These are phyloP conservation scores for Hermodice carunculata DNA, from an alignment of 2,888 invertebrate species.

Conservation along the genomic window DNA sequence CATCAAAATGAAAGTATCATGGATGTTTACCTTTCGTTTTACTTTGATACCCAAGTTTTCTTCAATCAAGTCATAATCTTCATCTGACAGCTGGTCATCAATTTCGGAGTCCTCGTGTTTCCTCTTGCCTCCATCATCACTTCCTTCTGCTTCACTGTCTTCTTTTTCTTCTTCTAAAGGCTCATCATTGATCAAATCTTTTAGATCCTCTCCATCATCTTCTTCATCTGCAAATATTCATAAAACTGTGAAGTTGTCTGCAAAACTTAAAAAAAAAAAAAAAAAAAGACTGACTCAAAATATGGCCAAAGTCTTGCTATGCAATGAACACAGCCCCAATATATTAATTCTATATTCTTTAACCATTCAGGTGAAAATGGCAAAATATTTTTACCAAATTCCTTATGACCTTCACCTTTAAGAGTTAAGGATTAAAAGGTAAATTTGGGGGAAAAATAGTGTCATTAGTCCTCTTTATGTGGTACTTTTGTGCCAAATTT, in stretches of 20 bases:
- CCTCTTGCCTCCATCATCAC: slow-evolving; percentile 50
- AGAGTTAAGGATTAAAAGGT: too few relatives aligned
- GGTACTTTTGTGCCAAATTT: too few relatives aligned
- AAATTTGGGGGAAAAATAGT: too few relatives aligned
- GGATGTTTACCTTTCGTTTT: slow-evolving; percentile 64
- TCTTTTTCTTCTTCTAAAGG: slow-evolving; percentile 68
- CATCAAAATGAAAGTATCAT: too few relatives aligned
- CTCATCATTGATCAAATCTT: slow-evolving; percentile 45
- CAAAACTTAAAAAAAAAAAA: background rate
- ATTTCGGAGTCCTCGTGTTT: slow-evolving; percentile 60
- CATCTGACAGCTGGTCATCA: slow-evolving; percentile 90
- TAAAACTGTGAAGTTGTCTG: background rate
- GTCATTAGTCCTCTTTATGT: too few relatives aligned
- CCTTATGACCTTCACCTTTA: too few relatives aligned
- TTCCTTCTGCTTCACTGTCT: slow-evolving; percentile 76
- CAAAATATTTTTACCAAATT: too few relatives aligned
- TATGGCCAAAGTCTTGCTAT: too few relatives aligned
- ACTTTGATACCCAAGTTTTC: slow-evolving; percentile 98
- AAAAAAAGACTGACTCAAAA: slow-evolving; percentile 2
- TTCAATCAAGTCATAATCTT: slow-evolving; percentile 97
- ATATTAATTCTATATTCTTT: too few relatives aligned
- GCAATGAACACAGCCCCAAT: too few relatives aligned
- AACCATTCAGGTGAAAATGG: too few relatives aligned
- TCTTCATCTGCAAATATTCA: slow-evolving; percentile 18
- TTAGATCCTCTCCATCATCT: slow-evolving; percentile 36